Base-by-base conservation (phyloP, 2,888 invertebrate genomes). In the Tiliacea aurago region DNA sequence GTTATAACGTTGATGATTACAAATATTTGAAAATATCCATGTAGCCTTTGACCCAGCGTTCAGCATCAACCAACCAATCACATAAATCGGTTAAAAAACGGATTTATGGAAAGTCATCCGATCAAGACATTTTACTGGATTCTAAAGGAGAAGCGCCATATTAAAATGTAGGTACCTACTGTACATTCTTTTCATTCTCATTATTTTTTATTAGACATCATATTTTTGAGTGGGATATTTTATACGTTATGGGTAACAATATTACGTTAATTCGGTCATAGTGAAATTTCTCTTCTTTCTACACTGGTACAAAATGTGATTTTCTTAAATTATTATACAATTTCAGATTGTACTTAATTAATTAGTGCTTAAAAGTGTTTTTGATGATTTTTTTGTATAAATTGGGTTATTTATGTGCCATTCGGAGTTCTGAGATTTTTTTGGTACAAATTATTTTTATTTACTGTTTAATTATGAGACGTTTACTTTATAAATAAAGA, bases 341-440 rank as follows among this genome's bases (percentile, higher is more conserved):
- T 78, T 68, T 74, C 43, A 53, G 59, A 83, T 70, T 79, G 70
- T 81, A 81, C 84, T 81, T 83, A 83, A 83, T 79, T 83, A 63
- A 43, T 49, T 61, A 59, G 43, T 67, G 64, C 53, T 56, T 73
- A 45, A 51, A 81, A 56, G 28, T 53, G 15, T 62, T 59, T 58
- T 53, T 59, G 20, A 49, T 58, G 20, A 15, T 58, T 43, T 62
- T 43, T 37, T 55, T 49, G 45, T 51, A 55, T 65, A 58, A 53
- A 73, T 56, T 53, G 63, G 63, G 45, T 61, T 64, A 47, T 67
- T 64, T 70, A 63, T 47, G 86, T 83, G 84, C 73, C 75, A 81
- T 78, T 73, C 61, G 33, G 61, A 71, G 70, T 63, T 63, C 63
- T 70, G 74, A 78, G 47, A 72, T 76, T 65, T 71, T n/a, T 49